phyloP scores from a whole-genome alignment of 1,140 invertebrate genomes.

The Aphaenogaster ashmeadi region DNA sequence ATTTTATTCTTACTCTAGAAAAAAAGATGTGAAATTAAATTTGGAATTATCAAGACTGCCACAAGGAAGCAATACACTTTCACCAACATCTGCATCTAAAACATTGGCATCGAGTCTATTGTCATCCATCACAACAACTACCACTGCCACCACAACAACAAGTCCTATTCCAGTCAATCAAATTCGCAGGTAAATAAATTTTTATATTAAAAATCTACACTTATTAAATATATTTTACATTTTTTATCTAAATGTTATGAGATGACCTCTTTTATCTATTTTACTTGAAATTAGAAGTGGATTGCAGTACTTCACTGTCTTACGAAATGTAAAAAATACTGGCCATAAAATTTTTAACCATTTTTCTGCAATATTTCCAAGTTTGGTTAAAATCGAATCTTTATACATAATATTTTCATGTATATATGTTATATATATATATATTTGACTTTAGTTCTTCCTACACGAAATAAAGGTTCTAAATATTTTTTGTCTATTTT shows the following conservation, averaged over 20 bases:
- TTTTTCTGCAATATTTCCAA: neutral
- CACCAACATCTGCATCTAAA: conserved; percentile 82
- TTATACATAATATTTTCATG: neutral
- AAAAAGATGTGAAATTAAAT: conserved; percentile 85
- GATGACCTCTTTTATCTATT: neutral
- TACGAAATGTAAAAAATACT: conserved; percentile 5
- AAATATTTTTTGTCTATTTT: neutral
- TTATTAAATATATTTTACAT: conserved; percentile 23
- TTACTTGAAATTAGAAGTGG: conserved; percentile 6
- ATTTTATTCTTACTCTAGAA: conserved; percentile 78
- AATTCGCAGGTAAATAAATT: conserved; percentile 88
- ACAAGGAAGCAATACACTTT: conserved; percentile 84
- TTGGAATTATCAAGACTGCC: conserved; percentile 84
- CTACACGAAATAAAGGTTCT: neutral
- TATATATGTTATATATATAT: neutral
- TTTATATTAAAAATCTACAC: conserved; percentile 21
- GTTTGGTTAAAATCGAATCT: neutral
- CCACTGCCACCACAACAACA: conserved; percentile 82
- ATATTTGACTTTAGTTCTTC: neutral
- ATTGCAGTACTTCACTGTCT: conserved; percentile 46
- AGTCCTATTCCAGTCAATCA: conserved; percentile 88
- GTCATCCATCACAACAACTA: conserved; percentile 83
- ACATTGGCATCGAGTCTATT: conserved; percentile 84
- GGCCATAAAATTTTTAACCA: neutral
- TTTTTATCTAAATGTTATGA: conserved; percentile 17